phyloP scores from a whole-genome alignment of 2,888 invertebrate genomes.

The Orgyia antiqua region DNA sequence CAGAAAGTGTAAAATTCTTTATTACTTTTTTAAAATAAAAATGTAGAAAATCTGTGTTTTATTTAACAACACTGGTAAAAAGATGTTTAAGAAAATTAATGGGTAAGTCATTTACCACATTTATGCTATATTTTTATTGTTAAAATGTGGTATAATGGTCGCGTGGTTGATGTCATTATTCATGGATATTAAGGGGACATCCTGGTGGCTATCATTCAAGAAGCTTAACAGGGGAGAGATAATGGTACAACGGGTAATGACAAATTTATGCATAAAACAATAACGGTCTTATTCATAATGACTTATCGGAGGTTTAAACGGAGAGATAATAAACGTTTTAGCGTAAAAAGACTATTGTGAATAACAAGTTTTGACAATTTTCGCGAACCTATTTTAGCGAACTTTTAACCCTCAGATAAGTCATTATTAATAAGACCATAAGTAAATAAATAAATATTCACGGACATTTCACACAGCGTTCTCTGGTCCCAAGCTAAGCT shows the following conservation, averaged over 20 bases:
- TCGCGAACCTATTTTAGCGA: too few relatives aligned
- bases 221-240: slow-evolving; percentile 29
- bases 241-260: slow-evolving; percentile 16
- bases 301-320: too few relatives aligned
- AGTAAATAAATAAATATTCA: too few relatives aligned
- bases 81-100: slow-evolving; percentile 29
- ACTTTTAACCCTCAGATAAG: too few relatives aligned
- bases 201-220: slow-evolving; percentile 30
- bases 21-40: slow-evolving; percentile 54
- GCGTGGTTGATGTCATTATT: slow-evolving; percentile 48
- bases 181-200: slow-evolving; percentile 41
- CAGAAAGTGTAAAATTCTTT: slow-evolving; percentile 27
- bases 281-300: too few relatives aligned
- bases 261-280: slow-evolving; percentile 16
- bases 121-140: slow-evolving; percentile 34
- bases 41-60: slow-evolving; percentile 50
- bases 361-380: too few relatives aligned
- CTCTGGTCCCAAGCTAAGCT: too few relatives aligned
- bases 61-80: slow-evolving; percentile 35
- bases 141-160: slow-evolving; percentile 34
- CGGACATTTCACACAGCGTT: too few relatives aligned
- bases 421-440: too few relatives aligned
- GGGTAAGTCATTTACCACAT: slow-evolving; percentile 32
- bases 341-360: too few relatives aligned
- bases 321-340: too few relatives aligned